Evolutionary conservation across 1,140 invertebrate genomes (phyloP), one percentile per base, ranked within the genome.

Genomic region (Asobara japonica): DNA sequence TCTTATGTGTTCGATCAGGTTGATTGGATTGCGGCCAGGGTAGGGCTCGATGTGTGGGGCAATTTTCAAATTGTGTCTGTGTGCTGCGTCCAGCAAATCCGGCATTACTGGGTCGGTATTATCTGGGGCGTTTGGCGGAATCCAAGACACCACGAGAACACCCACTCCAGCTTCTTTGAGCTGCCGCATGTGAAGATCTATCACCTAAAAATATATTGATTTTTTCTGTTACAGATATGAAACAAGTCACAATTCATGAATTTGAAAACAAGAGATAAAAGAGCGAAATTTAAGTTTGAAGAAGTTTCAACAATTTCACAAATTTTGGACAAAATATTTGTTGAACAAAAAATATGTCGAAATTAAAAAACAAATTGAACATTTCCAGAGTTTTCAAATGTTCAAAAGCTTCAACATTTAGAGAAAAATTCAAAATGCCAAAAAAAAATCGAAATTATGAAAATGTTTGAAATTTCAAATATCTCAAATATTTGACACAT

Each of bases 41-140:
- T 89, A 89, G 29, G 85, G 82, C 69, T 88, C 86, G 22, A 89
- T 84, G 65, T 89, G 88, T 6, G 86, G 82, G 7, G 88, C 84
- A 7, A 89, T 80, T 84, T 87, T 88, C 3, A 89, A 74, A 18
- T 84, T 80, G 71, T 87, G 80, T 60, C 82, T 81, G 30, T 83
- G 75, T 8, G 89, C 89, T 18, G 80, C 78, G 67, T 88, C 84
- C 11, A 89, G 75, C n/a, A 89, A 76, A 72, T 81, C 76, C 4
- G 81, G 77, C 75, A 89, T 83, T 8, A 87, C 72, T 4, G 82
- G 77, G 66, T 86, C 83, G 0, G 87, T 83, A 29, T 84, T 84
- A 67, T 89, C 87, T 7, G 62, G 80, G 6, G 81, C 78, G 33
- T 78, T 85, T 13, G 84, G 80, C 11, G 88, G 88, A 31, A 80